These are phyloP conservation scores for Harpalus rubripes DNA, from an alignment of 2,888 invertebrate genomes.

Conservation along the genomic window DNA sequence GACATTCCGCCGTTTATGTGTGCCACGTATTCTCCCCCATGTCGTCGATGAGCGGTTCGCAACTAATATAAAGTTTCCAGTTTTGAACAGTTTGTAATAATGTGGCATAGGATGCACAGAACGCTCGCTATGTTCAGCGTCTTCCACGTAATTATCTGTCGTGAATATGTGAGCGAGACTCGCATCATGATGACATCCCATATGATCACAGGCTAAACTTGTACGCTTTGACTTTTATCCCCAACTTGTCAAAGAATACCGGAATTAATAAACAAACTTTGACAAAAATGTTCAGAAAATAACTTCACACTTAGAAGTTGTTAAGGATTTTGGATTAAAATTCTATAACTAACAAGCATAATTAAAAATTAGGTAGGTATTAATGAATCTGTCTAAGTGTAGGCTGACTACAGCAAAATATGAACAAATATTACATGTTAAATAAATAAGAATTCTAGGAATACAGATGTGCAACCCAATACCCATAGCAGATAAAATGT, in stretches of 20 bases:
- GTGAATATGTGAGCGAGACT: not conserved
- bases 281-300: too few species aligned
- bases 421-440: too few species aligned
- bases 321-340: too few species aligned
- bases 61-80: conserved; percentile 63
- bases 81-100: conserved; percentile 64
- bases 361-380: too few species aligned
- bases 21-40: not conserved
- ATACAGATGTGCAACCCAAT: too few species aligned
- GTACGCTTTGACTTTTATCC: not conserved
- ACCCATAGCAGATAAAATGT: too few species aligned
- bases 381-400: too few species aligned
- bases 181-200: not conserved
- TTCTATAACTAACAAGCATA: too few species aligned
- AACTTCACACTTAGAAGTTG: too few species aligned
- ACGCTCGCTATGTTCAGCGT: not conserved
- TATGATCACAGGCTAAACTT: not conserved
- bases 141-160: conserved; percentile 53
- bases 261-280: not conserved
- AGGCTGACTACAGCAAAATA: too few species aligned
- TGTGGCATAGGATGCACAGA: conserved; percentile 44
- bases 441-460: too few species aligned
- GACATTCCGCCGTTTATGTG: not conserved
- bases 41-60: conserved; percentile 36
- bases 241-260: not conserved